phyloP scores from a whole-genome alignment of 2,888 invertebrate species.

The Idaea aversata region DNA sequence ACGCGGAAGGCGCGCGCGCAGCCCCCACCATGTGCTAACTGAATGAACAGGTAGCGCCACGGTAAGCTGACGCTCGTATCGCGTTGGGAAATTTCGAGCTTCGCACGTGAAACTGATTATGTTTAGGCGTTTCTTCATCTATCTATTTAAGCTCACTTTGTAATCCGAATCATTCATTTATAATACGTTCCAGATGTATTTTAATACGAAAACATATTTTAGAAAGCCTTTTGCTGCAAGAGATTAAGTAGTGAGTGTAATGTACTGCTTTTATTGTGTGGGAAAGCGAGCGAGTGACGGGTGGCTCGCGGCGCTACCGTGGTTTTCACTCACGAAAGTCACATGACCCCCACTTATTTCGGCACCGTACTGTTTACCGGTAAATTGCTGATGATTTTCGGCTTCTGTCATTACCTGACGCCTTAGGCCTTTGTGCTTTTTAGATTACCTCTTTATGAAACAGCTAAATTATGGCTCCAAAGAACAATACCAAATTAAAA shows the following conservation, averaged over 20 bases:
- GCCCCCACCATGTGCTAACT: slow-evolving; percentile 43
- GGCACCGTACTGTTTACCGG: slow-evolving; percentile 61
- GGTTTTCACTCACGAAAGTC: slow-evolving; percentile 70
- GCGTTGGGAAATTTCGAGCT: slow-evolving; percentile 34
- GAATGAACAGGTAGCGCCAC: slow-evolving; percentile 74
- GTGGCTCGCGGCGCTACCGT: slow-evolving; percentile 74
- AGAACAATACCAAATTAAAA: background rate
- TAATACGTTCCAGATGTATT: slow-evolving; percentile 21
- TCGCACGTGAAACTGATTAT: slow-evolving; percentile 27
- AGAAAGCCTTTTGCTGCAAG: background rate
- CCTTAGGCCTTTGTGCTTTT: slow-evolving; percentile 50
- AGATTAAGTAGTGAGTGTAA: slow-evolving; percentile 14
- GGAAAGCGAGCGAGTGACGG: slow-evolving; percentile 61
- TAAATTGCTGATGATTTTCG: slow-evolving; percentile 73
- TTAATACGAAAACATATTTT: slow-evolving; percentile 6
- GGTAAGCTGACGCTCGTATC: slow-evolving; percentile 50
- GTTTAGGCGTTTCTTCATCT: slow-evolving; percentile 17
- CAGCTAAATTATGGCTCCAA: background rate
- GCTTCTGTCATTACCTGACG: slow-evolving; percentile 70
- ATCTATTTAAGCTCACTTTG: slow-evolving; percentile 12
- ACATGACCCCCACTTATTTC: slow-evolving; percentile 62
- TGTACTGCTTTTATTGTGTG: slow-evolving; percentile 44
- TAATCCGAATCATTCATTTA: background rate
- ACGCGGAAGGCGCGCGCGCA: slow-evolving; percentile 75
- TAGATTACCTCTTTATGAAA: slow-evolving; percentile 17